These are phyloP conservation scores for Gallinago paraguaiae DNA, from an alignment of 2,113 vertebrate genomes.

Conservation along the genomic window DNA sequence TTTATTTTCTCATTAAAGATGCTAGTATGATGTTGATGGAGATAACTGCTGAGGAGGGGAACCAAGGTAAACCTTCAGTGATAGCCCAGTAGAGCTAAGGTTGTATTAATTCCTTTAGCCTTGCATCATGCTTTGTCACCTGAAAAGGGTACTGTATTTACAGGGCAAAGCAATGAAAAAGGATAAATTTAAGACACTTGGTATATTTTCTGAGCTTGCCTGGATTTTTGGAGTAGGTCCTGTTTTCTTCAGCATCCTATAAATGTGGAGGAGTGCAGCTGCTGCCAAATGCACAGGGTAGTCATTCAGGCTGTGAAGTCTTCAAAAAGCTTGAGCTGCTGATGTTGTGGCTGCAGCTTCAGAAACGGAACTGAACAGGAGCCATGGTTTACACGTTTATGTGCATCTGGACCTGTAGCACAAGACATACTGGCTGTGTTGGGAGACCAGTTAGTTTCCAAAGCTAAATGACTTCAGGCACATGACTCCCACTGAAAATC, in stretches of 20 bases:
- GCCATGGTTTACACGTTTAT: background rate
- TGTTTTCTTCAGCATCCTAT: background rate
- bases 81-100: background rate
- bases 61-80: background rate
- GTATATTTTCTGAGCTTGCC: background rate
- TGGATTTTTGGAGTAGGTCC: background rate
- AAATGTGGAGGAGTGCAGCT: background rate
- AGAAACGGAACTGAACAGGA: background rate
- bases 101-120: background rate
- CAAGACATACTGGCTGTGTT: background rate
- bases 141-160: background rate
- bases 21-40: background rate
- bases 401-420: background rate
- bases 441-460: background rate
- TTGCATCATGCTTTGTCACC: background rate
- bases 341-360: conserved; percentile 9
- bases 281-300: background rate
- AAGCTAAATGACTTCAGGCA: background rate
- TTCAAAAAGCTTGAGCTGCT: background rate
- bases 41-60: background rate
- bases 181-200: background rate
- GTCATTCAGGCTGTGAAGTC: background rate
- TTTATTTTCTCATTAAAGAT: background rate
- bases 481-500: background rate
- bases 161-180: background rate